A percentile compares a stretch with the other conserved stretches of the same genome.
These are phyloP conservation scores for Orthonychiurus folsomi DNA, from an alignment of 2,888 invertebrate species.

Conservation along the genomic window DNA sequence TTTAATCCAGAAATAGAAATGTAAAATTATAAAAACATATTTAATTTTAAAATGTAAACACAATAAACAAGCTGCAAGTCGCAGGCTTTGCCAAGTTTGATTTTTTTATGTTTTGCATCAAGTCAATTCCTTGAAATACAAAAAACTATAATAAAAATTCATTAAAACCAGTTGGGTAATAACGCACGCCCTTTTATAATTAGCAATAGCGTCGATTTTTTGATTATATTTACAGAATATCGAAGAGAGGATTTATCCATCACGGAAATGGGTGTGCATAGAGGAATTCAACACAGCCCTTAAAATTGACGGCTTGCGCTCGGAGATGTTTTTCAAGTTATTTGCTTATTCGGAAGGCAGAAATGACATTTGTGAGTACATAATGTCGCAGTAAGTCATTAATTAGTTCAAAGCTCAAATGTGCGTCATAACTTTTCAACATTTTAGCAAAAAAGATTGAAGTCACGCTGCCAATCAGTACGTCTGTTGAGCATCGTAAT, in stretches of 20 bases:
- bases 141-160: neutral
- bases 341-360: constrained; percentile 34
- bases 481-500: constrained; percentile 36
- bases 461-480: constrained; percentile 37
- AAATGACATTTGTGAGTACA: constrained; percentile 30
- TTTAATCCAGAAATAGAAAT: no score
- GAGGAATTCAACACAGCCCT: constrained; percentile 30
- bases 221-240: constrained; percentile 24
- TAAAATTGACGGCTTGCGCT: constrained; percentile 26
- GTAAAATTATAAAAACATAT: no score
- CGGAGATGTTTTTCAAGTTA: constrained; percentile 35
- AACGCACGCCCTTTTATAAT: neutral
- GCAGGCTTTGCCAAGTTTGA: no score
- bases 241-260: constrained; percentile 32
- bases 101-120: no score
- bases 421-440: constrained; percentile 5
- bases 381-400: no score
- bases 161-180: neutral
- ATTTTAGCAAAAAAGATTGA: constrained; percentile 30
- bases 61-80: no score
- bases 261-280: constrained; percentile 35
- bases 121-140: neutral
- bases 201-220: neutral
- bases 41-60: no score
- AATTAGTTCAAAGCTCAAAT: neutral